Percentiles rank a stretch among this genome's conserved stretches.
Evolutionary conservation across 2,797 vertebrate species (phyloP).

Genomic region (Darevskia nairensis): DNA sequence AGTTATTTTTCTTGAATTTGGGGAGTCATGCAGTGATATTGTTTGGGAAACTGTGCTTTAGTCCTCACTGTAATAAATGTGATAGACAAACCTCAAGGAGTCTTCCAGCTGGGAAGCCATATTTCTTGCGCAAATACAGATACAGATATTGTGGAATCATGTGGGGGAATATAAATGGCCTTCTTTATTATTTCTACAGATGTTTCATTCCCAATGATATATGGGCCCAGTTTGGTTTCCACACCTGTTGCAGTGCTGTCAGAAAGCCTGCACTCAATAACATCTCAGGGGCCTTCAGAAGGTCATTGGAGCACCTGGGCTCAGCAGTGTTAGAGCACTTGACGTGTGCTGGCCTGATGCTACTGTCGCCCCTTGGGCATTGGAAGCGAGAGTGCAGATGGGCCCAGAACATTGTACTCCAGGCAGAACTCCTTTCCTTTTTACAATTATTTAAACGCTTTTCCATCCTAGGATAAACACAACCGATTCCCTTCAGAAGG

Average conservation of each 20-base stretch:
- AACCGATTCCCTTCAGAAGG: slow-evolving; percentile 49
- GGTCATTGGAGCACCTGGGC: slow-evolving; percentile 52
- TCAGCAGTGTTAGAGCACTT: slow-evolving; percentile 28
- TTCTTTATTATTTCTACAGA: slow-evolving; percentile 55
- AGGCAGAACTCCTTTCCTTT: slow-evolving; percentile 33
- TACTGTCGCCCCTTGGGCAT: not conserved
- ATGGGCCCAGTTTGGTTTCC: slow-evolving; percentile 71
- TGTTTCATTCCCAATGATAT: slow-evolving; percentile 67
- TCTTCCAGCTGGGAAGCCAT: slow-evolving; percentile 36
- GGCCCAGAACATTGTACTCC: not conserved
- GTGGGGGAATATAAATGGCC: slow-evolving; percentile 20
- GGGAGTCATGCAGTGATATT: not conserved
- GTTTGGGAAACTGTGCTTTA: slow-evolving; percentile 20
- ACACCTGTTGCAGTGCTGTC: slow-evolving; percentile 78
- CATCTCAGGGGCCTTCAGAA: slow-evolving; percentile 49
- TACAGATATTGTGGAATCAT: slow-evolving; percentile 35
- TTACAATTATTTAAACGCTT: slow-evolving; percentile 30
- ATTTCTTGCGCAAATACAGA: slow-evolving; percentile 33
- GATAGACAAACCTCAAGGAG: slow-evolving; percentile 51
- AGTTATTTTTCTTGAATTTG: not conserved
- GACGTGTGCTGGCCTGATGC: slow-evolving; percentile 23
- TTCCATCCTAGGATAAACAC: slow-evolving; percentile 45
- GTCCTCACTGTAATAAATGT: slow-evolving; percentile 47
- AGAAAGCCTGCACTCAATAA: slow-evolving; percentile 51
- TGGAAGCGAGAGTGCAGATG: slow-evolving; percentile 17